These are phyloP conservation scores for Paragorgia papillata DNA, from an alignment of 92 coral and sea anemone species.

Conservation along the genomic window DNA sequence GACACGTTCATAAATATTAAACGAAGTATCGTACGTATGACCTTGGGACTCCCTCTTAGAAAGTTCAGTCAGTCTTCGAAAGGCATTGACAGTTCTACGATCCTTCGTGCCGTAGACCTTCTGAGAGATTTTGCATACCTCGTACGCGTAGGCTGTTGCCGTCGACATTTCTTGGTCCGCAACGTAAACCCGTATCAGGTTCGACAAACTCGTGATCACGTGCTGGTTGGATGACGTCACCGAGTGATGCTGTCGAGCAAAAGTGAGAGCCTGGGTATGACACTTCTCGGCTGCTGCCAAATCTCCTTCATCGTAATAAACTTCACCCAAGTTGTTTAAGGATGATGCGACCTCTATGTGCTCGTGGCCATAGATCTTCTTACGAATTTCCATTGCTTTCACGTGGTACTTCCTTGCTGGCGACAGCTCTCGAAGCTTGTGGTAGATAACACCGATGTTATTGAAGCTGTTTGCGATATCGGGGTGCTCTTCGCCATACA, in stretches of 20 bases:
- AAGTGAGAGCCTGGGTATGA: slow-evolving; percentile 38
- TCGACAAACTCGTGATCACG: slow-evolving; percentile 22
- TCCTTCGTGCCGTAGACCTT: slow-evolving; percentile 30
- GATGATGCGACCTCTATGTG: slow-evolving; percentile 29
- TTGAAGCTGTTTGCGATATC: slow-evolving; percentile 33
- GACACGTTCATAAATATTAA: slow-evolving; percentile 13
- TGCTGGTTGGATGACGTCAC: slow-evolving; percentile 15
- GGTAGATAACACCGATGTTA: slow-evolving; percentile 25
- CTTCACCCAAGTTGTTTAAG: slow-evolving; percentile 13
- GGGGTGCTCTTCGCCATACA: slow-evolving; percentile 38
- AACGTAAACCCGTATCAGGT: slow-evolving; percentile 22
- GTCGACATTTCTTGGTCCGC: slow-evolving; percentile 29
- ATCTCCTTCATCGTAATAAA: slow-evolving; percentile 40
- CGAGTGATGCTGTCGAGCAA: slow-evolving; percentile 28
- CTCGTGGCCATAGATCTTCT: slow-evolving; percentile 23
- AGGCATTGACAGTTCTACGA: slow-evolving; percentile 17
- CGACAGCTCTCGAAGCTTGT: slow-evolving; percentile 20
- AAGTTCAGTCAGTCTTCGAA: slow-evolving; percentile 31
- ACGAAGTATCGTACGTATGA: background rate
- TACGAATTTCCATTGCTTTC: slow-evolving; percentile 19
- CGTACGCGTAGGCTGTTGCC: slow-evolving; percentile 38
- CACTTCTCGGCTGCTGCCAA: slow-evolving; percentile 31
- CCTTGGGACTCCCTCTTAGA: slow-evolving; percentile 32
- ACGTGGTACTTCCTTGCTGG: slow-evolving; percentile 26
- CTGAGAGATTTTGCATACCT: slow-evolving; percentile 27